phyloP scores from a whole-genome alignment of 1,140 invertebrate genomes.

The Ceratina australensis region DNA sequence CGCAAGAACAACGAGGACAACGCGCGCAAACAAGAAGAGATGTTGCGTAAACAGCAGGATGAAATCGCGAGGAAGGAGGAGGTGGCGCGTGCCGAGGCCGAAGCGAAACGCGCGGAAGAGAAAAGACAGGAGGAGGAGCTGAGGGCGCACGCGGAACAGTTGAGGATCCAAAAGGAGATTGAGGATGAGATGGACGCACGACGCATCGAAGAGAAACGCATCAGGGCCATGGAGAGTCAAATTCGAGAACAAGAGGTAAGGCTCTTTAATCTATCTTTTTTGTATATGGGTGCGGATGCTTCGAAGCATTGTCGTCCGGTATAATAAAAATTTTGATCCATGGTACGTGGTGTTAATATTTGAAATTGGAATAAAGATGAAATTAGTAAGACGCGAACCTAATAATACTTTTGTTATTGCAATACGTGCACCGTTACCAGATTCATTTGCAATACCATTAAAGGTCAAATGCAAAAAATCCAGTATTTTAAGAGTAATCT shows the following conservation, averaged over 20 bases:
- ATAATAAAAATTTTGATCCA: background rate
- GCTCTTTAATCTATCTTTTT: background rate
- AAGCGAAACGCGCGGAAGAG: constrained; percentile 41
- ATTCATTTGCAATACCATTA: too few species aligned
- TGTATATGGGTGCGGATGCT: constrained; percentile 6
- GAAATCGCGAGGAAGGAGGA: constrained; percentile 59
- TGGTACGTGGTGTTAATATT: background rate
- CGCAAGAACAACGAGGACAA: constrained; percentile 75
- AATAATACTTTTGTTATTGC: too few species aligned
- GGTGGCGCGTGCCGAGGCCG: constrained; percentile 28
- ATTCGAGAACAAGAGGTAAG: constrained; percentile 81
- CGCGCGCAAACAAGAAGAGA: constrained; percentile 71
- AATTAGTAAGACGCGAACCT: background rate
- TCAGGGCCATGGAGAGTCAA: constrained; percentile 81
- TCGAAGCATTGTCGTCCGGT: background rate
- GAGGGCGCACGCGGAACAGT: constrained; percentile 65
- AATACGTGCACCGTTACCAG: too few species aligned
- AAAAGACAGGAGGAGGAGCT: constrained; percentile 66
- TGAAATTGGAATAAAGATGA: background rate
- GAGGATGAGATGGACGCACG: constrained; percentile 68
- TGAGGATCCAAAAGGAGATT: constrained; percentile 65
- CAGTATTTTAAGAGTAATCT: too few species aligned
- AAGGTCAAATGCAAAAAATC: too few species aligned
- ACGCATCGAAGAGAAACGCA: constrained; percentile 76
- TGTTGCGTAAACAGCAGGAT: constrained; percentile 64